Conservation (phyloP, 37 sponge, comb jelly and placozoan genomes). For the Agelas oroides region DNA sequence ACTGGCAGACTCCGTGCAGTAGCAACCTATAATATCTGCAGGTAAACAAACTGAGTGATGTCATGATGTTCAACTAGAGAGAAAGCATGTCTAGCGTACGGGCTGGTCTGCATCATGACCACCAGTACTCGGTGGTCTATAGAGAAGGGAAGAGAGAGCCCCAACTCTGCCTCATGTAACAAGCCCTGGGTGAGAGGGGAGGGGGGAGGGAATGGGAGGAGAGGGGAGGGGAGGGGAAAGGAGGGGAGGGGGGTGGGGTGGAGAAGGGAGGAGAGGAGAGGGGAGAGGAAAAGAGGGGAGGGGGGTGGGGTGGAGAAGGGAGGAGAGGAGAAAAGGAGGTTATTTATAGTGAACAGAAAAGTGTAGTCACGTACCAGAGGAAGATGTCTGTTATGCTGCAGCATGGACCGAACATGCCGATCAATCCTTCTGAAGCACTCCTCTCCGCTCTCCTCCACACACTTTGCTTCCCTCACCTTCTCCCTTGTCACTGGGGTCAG, state of each 20-base stretch:
- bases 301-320: too few species aligned
- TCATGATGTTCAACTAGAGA: too few species aligned
- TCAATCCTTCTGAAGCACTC: slow-evolving; percentile 31
- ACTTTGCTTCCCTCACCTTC: background rate
- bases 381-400: slow-evolving; percentile 55
- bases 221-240: too few species aligned
- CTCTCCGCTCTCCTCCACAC: background rate
- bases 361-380: slow-evolving; percentile 31
- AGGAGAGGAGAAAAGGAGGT: too few species aligned
- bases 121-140: slow-evolving; percentile 21
- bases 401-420: slow-evolving; percentile 23
- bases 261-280: too few species aligned
- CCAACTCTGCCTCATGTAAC: slow-evolving; percentile 31
- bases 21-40: slow-evolving; percentile 55
- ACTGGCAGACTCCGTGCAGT: slow-evolving; percentile 64
- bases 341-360: too few species aligned
- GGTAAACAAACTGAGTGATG: too few species aligned
- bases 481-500: background rate
- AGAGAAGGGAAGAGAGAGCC: slow-evolving; percentile 19
- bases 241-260: too few species aligned
- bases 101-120: slow-evolving; percentile 17
- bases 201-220: too few species aligned
- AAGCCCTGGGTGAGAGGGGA: slow-evolving; percentile 15
- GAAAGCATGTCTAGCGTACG: slow-evolving; percentile 20
- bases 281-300: too few species aligned